phyloP scores from a whole-genome alignment of 1,140 invertebrate genomes.

The Drosophila guanche region DNA sequence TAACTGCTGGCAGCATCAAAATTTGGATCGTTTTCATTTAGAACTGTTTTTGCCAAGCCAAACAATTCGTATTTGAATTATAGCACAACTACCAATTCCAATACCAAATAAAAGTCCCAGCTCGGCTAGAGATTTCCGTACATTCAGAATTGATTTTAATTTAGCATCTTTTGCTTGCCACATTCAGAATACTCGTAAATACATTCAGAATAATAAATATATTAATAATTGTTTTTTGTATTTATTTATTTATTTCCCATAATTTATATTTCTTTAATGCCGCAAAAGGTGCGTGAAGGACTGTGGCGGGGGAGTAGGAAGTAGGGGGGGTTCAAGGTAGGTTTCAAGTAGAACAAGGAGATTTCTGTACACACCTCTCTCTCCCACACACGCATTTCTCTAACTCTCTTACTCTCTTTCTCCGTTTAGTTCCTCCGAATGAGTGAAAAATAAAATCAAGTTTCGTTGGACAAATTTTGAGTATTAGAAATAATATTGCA shows the following conservation, averaged over 20 bases:
- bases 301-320: not conserved
- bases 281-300: slow-evolving; percentile 9
- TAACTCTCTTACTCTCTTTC: slow-evolving; percentile 1
- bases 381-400: slow-evolving; percentile 6
- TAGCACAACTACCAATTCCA: no score
- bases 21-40: no score
- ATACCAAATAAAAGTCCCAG: not conserved
- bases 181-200: slow-evolving; percentile 15
- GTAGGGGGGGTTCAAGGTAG: not conserved
- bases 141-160: slow-evolving; percentile 60
- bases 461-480: slow-evolving; percentile 33
- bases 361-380: slow-evolving; percentile 45
- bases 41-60: no score
- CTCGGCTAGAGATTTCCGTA: slow-evolving; percentile 1
- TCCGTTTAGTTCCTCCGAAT: slow-evolving; percentile 14
- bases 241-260: slow-evolving; percentile 30
- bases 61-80: no score
- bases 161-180: slow-evolving; percentile 47
- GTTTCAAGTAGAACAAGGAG: not conserved
- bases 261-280: slow-evolving; percentile 43
- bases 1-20: no score
- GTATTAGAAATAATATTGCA: slow-evolving; percentile 68
- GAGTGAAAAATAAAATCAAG: slow-evolving; percentile 30
- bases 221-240: slow-evolving; percentile 58
- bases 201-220: slow-evolving; percentile 51